Evolutionary conservation across 2,113 vertebrate species (phyloP), one percentile per base, ranked within the genome.

Genomic region (Epinephelus moara): DNA sequence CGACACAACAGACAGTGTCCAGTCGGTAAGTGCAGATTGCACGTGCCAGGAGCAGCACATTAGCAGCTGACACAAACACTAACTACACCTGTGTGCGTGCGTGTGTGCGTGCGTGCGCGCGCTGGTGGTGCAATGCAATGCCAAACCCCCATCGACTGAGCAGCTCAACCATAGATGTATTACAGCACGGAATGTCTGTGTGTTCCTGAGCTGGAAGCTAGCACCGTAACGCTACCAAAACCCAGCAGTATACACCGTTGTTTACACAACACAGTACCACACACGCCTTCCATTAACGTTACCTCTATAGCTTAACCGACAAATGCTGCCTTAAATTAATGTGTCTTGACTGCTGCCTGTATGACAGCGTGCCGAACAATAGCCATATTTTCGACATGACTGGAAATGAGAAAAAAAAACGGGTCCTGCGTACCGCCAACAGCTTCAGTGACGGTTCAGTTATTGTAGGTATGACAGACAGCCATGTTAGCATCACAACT

Each of bases 341-440:
- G 0, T 9, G 13, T 47, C 40, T 75, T 1, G 19, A 66, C 30
- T 15, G 17, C 27, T 49, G 80, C 50, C 23, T 55, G 25, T 18
- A 19, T 79, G 70, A 73, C 86, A 55, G 64, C 3, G 5, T 13
- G 30, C 66, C 74, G 74, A 92, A 94, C 91, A 92, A 92, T 88
- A 70, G 90, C 77, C 80, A 53, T 56, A 67, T 85, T 84, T 81
- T 50, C 61, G 79, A 86, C 81, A 70, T 23, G 64, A 56, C 40
- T 61, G 49, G 17, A 19, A 56, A 80, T 70, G 72, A 64, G 68
- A 14, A 64, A 75, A 64, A 75, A 72, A 12, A 67, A 66, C 64
- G 45, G n/a, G 42, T 50, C 18, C 47, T 27, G 53, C 62, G 42
- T 21, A 13, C 15, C 49, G 60, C 37, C 80, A 52, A 0, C 40